A percentile compares a stretch with the other conserved stretches of the same genome.
These are phyloP conservation scores for Allochrocebus solatus DNA, from an alignment of 2,797 vertebrate genomes.

Conservation along the genomic window DNA sequence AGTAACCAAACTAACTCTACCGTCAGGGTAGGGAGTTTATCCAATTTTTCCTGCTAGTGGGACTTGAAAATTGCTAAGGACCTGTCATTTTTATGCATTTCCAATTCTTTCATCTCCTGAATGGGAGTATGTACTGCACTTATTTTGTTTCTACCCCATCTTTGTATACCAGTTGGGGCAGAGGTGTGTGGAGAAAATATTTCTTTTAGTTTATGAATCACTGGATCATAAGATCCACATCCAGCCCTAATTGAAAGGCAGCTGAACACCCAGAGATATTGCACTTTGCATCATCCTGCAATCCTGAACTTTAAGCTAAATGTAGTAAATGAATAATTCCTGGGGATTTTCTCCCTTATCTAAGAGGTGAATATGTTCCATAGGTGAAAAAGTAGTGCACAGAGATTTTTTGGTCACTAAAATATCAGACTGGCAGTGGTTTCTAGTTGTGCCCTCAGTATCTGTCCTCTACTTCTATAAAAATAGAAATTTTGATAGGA, in stretches of 20 bases:
- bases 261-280: not conserved
- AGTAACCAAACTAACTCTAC: not conserved
- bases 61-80: not conserved
- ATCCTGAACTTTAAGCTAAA: not conserved
- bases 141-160: not conserved
- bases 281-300: not conserved
- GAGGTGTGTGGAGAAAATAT: not conserved
- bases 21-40: not conserved
- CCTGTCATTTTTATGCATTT: not conserved
- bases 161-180: not conserved
- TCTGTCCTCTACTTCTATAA: not conserved
- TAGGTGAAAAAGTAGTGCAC: not conserved
- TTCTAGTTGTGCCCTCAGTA: not conserved
- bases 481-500: not conserved
- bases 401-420: not conserved
- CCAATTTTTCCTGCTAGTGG: not conserved
- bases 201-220: not conserved
- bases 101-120: constrained; percentile 7
- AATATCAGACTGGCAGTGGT: not conserved
- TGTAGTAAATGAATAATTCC: not conserved
- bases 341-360: not conserved
- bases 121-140: not conserved
- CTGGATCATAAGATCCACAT: not conserved
- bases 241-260: not conserved
- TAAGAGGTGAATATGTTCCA: not conserved